These are phyloP conservation scores for Cheilinus undulatus DNA, from an alignment of 2,113 vertebrate species.

Conservation along the genomic window DNA sequence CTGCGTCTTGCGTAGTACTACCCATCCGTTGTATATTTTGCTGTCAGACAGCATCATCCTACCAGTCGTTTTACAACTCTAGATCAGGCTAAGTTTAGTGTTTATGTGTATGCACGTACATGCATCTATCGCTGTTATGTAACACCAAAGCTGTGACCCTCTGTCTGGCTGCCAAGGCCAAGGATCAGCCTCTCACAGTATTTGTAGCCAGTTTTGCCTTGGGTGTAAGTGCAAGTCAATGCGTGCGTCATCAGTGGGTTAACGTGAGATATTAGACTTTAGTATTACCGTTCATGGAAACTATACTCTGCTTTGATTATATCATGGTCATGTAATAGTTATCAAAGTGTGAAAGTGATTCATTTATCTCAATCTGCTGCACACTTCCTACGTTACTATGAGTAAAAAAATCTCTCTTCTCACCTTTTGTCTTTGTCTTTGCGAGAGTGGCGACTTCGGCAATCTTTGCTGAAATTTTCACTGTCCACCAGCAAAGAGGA, in stretches of 20 bases:
- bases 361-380: neutral
- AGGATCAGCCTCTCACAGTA: slow-evolving; percentile 11
- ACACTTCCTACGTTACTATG: too few species aligned
- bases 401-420: too few species aligned
- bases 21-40: neutral
- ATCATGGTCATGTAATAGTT: neutral
- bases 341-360: neutral
- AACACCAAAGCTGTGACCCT: slow-evolving; percentile 24
- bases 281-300: slow-evolving; percentile 16
- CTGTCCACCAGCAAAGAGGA: slow-evolving; percentile 86
- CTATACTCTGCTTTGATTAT: neutral
- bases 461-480: slow-evolving; percentile 88
- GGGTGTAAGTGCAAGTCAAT: neutral
- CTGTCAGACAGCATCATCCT: neutral
- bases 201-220: slow-evolving; percentile 14
- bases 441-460: slow-evolving; percentile 86
- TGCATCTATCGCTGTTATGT: slow-evolving; percentile 24
- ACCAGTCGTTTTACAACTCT: neutral
- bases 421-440: slow-evolving; percentile 95
- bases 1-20: neutral
- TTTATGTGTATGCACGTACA: neutral
- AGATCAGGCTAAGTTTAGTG: neutral
- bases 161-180: slow-evolving; percentile 9
- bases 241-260: neutral
- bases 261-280: neutral